Conservation (phyloP, 35 echinoderm and acorn worm genomes). For the Ptychodera flava region DNA sequence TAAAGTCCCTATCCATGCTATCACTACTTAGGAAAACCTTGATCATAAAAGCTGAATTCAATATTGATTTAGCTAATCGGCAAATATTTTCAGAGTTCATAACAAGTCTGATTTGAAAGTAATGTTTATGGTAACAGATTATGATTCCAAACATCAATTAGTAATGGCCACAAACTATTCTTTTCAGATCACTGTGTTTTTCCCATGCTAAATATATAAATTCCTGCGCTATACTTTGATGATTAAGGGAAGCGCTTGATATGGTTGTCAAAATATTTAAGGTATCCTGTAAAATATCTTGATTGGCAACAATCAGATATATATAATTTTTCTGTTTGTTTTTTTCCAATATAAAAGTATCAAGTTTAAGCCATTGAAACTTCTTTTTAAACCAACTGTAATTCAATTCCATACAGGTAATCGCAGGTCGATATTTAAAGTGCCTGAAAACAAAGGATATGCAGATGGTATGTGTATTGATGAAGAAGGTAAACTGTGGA, state of each 20-base stretch:
- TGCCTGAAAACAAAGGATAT: conserved; percentile 36
- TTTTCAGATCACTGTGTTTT: too few relatives aligned
- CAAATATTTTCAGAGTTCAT: too few relatives aligned
- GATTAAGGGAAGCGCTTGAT: background rate
- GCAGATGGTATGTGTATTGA: conserved; percentile 94
- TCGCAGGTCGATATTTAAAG: conserved; percentile 39
- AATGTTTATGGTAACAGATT: too few relatives aligned
- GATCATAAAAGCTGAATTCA: too few relatives aligned
- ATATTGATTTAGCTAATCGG: too few relatives aligned
- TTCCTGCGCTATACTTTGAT: background rate
- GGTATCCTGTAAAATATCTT: background rate
- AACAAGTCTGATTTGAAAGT: too few relatives aligned
- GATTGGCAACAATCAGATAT: background rate
- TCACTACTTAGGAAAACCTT: too few relatives aligned
- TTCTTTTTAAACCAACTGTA: too few relatives aligned
- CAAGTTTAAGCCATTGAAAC: background rate
- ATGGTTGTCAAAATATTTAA: background rate
- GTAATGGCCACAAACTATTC: too few relatives aligned
- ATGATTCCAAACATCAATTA: too few relatives aligned
- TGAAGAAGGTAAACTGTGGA: conserved; percentile 77
- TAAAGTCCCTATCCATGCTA: too few relatives aligned
- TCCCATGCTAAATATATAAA: too few relatives aligned
- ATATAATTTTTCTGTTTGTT: background rate
- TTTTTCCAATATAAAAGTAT: background rate
- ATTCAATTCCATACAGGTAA: conserved; percentile 43